Evolutionary conservation across 2,888 invertebrate species (phyloP).

Genomic region (Cephus spinipes): DNA sequence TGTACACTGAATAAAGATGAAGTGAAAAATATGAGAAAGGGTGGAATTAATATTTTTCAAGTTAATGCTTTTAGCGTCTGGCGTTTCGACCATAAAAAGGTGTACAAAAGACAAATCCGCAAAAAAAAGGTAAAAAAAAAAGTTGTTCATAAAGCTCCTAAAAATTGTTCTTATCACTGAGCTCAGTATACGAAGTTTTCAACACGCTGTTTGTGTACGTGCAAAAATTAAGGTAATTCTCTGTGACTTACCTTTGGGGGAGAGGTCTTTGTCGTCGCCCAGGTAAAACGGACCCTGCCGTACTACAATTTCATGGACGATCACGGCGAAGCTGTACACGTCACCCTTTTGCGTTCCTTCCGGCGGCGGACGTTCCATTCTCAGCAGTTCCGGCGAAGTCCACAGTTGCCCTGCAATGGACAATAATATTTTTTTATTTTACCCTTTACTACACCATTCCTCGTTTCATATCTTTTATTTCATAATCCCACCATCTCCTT

Average conservation of each 20-base stretch:
- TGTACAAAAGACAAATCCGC: too few species aligned
- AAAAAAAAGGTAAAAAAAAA: too few species aligned
- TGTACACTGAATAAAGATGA: too few species aligned
- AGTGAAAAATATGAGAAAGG: too few species aligned
- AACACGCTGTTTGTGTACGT: too few species aligned
- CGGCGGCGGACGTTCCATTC: constrained; percentile 71
- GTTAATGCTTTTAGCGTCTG: too few species aligned
- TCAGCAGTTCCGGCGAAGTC: constrained; percentile 92
- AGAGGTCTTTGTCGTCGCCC: constrained; percentile 72
- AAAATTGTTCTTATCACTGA: too few species aligned
- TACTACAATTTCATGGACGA: constrained; percentile 92
- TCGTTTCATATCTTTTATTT: background rate
- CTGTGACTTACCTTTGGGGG: constrained; percentile 76
- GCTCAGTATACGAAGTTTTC: too few species aligned
- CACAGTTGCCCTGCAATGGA: constrained; percentile 80
- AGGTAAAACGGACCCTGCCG: constrained; percentile 90
- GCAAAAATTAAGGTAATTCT: too few species aligned
- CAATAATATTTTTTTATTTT: background rate
- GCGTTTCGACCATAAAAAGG: too few species aligned
- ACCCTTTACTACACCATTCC: background rate
- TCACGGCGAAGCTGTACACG: constrained; percentile 94
- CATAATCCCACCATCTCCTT: background rate
- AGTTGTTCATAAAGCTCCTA: too few species aligned
- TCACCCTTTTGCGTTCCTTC: constrained; percentile 92
- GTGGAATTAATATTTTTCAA: too few species aligned